Evolutionary conservation across 2,113 vertebrate species (phyloP).

Genomic region (Dendropsophus ebraccatus): DNA sequence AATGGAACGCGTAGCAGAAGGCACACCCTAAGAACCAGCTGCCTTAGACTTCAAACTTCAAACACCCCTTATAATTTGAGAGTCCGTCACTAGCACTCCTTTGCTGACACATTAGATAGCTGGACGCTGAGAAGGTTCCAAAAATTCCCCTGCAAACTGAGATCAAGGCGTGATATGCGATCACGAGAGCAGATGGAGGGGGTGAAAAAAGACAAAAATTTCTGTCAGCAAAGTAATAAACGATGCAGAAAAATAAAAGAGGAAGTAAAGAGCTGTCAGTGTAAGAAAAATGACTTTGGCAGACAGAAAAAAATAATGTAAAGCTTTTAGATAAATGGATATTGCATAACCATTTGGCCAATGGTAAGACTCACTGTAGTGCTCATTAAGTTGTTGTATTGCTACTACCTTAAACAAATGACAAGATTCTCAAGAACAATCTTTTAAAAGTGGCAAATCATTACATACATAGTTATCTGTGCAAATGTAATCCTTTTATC

Average conservation of each 20-base stretch:
- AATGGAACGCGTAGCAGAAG: slow-evolving; percentile 13
- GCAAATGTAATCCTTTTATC: slow-evolving; percentile 44
- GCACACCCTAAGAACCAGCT: slow-evolving; percentile 51
- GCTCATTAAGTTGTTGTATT: slow-evolving; percentile 33
- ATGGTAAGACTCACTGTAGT: slow-evolving; percentile 28
- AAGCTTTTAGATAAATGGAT: slow-evolving; percentile 54
- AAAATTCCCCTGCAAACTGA: slow-evolving; percentile 8
- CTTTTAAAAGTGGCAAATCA: slow-evolving; percentile 35
- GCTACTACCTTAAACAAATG: slow-evolving; percentile 34
- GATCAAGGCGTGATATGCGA: slow-evolving; percentile 36
- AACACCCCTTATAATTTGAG: slow-evolving; percentile 24
- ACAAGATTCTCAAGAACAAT: slow-evolving; percentile 43
- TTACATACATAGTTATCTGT: slow-evolving; percentile 33
- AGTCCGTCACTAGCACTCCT: slow-evolving; percentile 36
- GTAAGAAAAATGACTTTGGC: slow-evolving; percentile 21
- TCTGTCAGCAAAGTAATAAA: slow-evolving; percentile 37
- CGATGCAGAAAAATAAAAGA: neutral
- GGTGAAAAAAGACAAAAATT: slow-evolving; percentile 7
- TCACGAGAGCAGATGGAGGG: neutral
- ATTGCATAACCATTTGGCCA: slow-evolving; percentile 39
- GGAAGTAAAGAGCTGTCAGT: slow-evolving; percentile 23
- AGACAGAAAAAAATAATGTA: slow-evolving; percentile 35
- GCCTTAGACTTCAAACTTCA: slow-evolving; percentile 33
- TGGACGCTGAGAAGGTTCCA: slow-evolving; percentile 1
- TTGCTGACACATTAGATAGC: slow-evolving; percentile 29